These are phyloP conservation scores for Brachionus plicatilis DNA, from an alignment of 1,140 invertebrate species.

Conservation along the genomic window DNA sequence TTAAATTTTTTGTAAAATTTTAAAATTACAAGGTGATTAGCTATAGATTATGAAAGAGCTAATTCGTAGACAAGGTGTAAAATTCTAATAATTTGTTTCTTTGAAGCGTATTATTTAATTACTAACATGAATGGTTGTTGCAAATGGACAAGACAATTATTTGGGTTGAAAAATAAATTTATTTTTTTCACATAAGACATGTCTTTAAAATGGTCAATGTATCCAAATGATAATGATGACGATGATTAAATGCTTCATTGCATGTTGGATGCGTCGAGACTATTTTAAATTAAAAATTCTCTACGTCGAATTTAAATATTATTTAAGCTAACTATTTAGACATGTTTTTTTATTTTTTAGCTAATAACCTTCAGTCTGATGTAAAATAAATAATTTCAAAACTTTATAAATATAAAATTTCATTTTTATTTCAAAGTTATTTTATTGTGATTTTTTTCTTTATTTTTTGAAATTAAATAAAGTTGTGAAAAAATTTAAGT, in stretches of 20 bases:
- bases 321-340: conserved; percentile 21
- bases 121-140: background rate
- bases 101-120: conserved; percentile 2
- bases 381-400: background rate
- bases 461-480: background rate
- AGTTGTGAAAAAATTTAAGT: too few relatives aligned
- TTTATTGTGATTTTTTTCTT: too few relatives aligned
- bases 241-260: conserved; percentile 35
- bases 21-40: background rate
- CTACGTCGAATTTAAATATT: conserved; percentile 12
- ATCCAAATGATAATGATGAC: conserved; percentile 20
- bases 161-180: background rate
- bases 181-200: conserved; percentile 4
- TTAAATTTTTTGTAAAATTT: conserved; percentile 10
- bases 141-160: background rate
- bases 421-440: background rate
- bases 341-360: background rate
- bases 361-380: background rate
- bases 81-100: background rate
- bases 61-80: background rate
- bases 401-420: background rate
- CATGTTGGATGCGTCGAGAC: conserved; percentile 25
- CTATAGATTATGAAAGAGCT: background rate
- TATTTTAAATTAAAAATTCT: conserved; percentile 28
- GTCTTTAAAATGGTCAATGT: background rate